A percentile compares a stretch with the other conserved stretches of the same genome.
Conservation (phyloP, 2,797 vertebrate species). For the Pempheris klunzingeri region DNA sequence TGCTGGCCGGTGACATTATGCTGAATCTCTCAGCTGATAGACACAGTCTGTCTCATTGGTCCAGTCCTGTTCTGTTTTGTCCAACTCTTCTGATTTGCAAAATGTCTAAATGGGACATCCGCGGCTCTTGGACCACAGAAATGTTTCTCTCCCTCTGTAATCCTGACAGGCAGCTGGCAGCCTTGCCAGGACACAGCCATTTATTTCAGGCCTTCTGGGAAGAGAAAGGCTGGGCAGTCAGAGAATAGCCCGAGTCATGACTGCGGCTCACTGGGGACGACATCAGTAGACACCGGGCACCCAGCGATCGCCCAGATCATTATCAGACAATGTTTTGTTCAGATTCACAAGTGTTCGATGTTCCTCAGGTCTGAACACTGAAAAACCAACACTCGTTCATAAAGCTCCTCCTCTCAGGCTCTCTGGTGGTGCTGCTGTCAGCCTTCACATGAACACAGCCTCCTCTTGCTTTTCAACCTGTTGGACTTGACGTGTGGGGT, state of each 20-base stretch:
- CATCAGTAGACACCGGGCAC: conserved; percentile 1
- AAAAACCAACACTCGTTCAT: background rate
- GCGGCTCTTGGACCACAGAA: conserved; percentile 15
- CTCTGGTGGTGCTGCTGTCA: too few relatives aligned
- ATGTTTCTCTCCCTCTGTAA: conserved; percentile 30
- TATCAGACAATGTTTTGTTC: background rate
- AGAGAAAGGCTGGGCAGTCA: conserved; percentile 24
- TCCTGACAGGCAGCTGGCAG: conserved; percentile 22
- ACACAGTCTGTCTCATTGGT: background rate
- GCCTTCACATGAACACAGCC: too few relatives aligned
- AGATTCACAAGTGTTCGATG: background rate
- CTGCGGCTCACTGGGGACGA: conserved; percentile 13
- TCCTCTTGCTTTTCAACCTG: too few relatives aligned
- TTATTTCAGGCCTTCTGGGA: conserved; percentile 58
- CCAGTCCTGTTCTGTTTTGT: conserved; percentile 3
- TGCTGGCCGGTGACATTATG: conserved; percentile 3
- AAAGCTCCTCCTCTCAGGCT: too few relatives aligned
- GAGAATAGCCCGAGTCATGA: conserved; percentile 34
- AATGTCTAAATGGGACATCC: conserved; percentile 21
- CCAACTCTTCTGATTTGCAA: conserved; percentile 3
- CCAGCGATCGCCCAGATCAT: background rate
- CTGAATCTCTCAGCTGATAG: background rate
- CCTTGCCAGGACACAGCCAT: conserved; percentile 29
- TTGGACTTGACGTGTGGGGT: too few relatives aligned
- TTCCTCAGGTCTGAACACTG: background rate